Conservation (phyloP, 2,797 vertebrate genomes). For the Parotocinclus haroldoi region DNA sequence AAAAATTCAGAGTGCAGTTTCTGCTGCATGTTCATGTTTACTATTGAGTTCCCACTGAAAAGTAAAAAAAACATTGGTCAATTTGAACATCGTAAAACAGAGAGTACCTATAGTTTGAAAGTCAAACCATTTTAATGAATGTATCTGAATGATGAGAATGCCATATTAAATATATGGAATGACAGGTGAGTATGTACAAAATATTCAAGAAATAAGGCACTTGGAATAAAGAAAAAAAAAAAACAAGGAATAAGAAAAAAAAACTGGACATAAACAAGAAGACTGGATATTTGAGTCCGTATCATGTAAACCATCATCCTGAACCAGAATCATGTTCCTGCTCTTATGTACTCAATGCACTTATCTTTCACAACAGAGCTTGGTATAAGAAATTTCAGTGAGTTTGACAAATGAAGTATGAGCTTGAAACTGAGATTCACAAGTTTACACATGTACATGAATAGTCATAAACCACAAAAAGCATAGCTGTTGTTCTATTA, state of each 20-base stretch:
- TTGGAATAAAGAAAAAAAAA: conserved; percentile 9
- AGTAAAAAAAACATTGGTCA: no score
- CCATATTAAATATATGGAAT: neutral
- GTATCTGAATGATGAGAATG: neutral
- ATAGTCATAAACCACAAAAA: conserved; percentile 1
- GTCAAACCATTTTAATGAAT: no score
- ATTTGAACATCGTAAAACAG: neutral
- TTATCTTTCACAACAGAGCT: neutral
- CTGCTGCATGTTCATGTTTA: no score
- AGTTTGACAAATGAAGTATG: neutral
- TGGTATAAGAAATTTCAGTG: neutral
- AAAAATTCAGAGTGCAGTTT: no score
- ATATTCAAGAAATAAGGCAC: conserved; percentile 25
- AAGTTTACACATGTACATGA: neutral
- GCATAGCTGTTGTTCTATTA: neutral
- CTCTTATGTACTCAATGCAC: conserved; percentile 1
- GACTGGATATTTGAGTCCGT: no score
- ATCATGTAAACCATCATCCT: conserved; percentile 15
- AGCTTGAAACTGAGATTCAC: neutral
- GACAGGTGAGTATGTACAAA: neutral
- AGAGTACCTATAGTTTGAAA: neutral
- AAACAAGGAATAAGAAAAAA: neutral
- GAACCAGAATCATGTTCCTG: neutral
- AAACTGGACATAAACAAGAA: conserved; percentile 4
- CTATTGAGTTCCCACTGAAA: no score